Percentiles rank a stretch among this genome's conserved stretches.
Evolutionary conservation across 2,113 vertebrate genomes (phyloP).

Genomic region (Ailuropoda melanoleuca): DNA sequence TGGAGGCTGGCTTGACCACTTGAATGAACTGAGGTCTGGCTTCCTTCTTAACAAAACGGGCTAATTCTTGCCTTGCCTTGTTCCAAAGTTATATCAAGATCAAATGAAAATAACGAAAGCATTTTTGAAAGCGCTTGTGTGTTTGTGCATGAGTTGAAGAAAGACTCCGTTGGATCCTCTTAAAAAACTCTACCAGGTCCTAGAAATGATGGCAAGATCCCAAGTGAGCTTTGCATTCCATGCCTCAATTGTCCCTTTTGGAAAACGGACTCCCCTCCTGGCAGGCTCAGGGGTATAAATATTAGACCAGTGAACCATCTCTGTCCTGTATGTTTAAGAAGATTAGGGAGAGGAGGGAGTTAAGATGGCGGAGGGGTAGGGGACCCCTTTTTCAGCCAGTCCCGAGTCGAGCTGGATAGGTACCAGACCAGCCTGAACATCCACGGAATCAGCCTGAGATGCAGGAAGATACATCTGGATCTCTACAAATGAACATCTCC

Average conservation of each 20-base stretch:
- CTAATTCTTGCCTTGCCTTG: background rate
- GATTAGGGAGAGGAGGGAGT: background rate
- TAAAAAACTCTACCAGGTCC: background rate
- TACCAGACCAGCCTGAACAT: too few relatives aligned
- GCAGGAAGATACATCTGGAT: too few relatives aligned
- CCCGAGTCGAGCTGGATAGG: too few relatives aligned
- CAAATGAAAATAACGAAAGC: background rate
- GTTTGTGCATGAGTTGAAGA: background rate
- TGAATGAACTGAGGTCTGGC: background rate
- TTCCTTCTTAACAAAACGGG: background rate
- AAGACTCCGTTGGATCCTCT: background rate
- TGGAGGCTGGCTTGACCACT: background rate
- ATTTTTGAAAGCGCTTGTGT: background rate
- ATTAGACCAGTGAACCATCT: background rate
- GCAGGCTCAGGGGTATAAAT: background rate
- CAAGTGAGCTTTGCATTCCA: background rate
- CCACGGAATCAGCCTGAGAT: too few relatives aligned
- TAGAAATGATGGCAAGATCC: background rate
- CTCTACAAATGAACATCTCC: too few relatives aligned
- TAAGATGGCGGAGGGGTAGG: too few relatives aligned
- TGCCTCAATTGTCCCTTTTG: background rate
- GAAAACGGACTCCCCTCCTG: background rate
- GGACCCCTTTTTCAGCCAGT: too few relatives aligned
- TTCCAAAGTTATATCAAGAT: background rate
- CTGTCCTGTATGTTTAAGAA: background rate